A percentile compares a stretch with the other conserved stretches of the same genome.
Evolutionary conservation across 2,888 invertebrate genomes (phyloP).

Genomic region (Scaptomyza tumidula): DNA sequence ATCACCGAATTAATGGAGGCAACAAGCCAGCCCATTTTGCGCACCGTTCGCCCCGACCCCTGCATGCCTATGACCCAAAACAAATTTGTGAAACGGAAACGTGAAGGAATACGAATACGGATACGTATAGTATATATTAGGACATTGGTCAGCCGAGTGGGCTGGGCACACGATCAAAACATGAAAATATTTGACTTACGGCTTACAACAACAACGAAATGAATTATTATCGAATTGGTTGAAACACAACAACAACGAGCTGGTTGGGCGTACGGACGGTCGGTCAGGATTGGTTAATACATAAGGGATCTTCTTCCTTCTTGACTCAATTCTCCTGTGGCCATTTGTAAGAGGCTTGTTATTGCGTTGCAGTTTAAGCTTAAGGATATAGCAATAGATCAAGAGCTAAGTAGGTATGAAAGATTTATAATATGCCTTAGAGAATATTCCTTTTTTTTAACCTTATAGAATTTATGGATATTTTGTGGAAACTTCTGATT

Average conservation of each 20-base stretch:
- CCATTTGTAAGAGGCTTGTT: constrained; percentile 34
- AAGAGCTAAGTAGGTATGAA: background rate
- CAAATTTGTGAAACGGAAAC: constrained; percentile 52
- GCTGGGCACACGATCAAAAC: constrained; percentile 81
- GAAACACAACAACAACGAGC: constrained; percentile 2
- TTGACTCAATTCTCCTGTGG: constrained; percentile 25
- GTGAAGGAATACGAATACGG: constrained; percentile 11
- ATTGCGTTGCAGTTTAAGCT: constrained; percentile 2
- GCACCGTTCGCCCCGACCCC: constrained; percentile 14
- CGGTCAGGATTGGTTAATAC: constrained; percentile 26
- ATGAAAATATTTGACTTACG: constrained; percentile 81
- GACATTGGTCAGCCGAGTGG: constrained; percentile 59
- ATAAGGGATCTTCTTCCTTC: background rate
- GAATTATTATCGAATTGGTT: constrained; percentile 73
- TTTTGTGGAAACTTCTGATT: too few species aligned
- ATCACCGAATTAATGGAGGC: constrained; percentile 79
- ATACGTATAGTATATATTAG: constrained; percentile 26
- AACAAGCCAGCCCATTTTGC: constrained; percentile 45
- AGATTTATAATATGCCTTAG: background rate
- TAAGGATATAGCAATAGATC: constrained; percentile 14
- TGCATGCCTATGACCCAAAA: constrained; percentile 41
- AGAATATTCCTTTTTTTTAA: background rate
- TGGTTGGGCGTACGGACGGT: background rate
- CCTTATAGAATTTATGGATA: too few species aligned
- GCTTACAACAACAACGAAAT: constrained; percentile 67